Conservation (phyloP, 2,797 vertebrate genomes). For the Cheirogaleus major region DNA sequence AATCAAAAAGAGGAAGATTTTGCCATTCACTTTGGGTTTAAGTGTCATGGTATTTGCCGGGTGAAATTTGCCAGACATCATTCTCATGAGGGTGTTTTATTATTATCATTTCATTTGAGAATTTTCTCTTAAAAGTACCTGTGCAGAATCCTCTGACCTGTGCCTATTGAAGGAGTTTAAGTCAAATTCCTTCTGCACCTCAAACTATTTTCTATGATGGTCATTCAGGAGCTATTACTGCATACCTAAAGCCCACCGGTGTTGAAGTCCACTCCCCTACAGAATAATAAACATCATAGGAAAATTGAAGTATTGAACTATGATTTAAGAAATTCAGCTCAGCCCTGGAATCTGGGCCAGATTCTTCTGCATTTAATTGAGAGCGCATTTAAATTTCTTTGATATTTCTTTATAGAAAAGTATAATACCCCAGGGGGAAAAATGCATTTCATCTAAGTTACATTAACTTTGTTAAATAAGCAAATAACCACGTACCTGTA, state of each 20-base stretch:
- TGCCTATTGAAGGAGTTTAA: background rate
- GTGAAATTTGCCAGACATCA: background rate
- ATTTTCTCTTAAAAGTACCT: background rate
- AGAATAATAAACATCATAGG: slow-evolving; percentile 58
- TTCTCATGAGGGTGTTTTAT: background rate
- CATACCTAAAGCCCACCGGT: background rate
- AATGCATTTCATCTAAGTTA: slow-evolving; percentile 81
- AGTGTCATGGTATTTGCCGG: background rate
- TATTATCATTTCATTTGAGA: background rate
- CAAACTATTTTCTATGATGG: background rate
- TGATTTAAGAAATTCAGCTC: slow-evolving; percentile 77
- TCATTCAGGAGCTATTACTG: background rate
- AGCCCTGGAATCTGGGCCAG: slow-evolving; percentile 77
- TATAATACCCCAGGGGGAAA: slow-evolving; percentile 67
- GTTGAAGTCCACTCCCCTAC: background rate
- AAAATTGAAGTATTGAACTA: slow-evolving; percentile 59
- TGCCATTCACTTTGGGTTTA: background rate
- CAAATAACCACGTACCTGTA: slow-evolving; percentile 81
- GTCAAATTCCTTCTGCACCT: background rate
- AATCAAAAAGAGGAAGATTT: background rate
- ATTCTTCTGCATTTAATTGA: slow-evolving; percentile 75
- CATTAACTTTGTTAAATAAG: slow-evolving; percentile 82
- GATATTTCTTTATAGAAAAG: slow-evolving; percentile 80
- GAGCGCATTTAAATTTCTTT: slow-evolving; percentile 85
- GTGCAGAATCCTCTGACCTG: background rate